phyloP scores from a whole-genome alignment of 2,888 invertebrate species.

The Rotaria magnacalcarata region DNA sequence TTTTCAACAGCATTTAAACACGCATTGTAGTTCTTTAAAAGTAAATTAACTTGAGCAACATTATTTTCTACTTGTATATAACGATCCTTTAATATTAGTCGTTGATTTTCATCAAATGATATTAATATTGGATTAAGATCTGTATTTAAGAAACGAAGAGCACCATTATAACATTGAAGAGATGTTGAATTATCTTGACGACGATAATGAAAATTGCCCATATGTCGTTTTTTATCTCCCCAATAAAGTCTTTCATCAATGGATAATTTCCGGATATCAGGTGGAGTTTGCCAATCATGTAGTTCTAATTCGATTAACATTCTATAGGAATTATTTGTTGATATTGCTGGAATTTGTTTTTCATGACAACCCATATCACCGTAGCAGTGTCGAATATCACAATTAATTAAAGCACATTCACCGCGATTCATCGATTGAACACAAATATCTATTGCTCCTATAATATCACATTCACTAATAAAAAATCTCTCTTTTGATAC shows the following conservation, averaged over 20 bases:
- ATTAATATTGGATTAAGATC: not conserved
- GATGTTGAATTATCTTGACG: not conserved
- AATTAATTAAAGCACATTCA: not conserved
- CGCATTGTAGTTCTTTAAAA: not conserved
- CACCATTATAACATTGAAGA: not conserved
- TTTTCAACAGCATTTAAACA: not conserved
- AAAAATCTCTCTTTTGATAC: not conserved
- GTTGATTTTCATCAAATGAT: not conserved
- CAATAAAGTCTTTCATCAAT: not conserved
- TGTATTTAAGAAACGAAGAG: not conserved
- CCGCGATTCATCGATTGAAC: not conserved
- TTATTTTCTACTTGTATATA: slow-evolving; percentile 18
- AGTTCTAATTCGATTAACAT: slow-evolving; percentile 25
- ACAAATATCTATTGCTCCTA: not conserved
- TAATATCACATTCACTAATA: slow-evolving; percentile 12
- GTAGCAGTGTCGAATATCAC: not conserved
- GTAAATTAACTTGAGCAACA: slow-evolving; percentile 24
- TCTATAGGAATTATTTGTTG: not conserved
- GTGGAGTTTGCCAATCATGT: not conserved
- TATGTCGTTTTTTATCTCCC: not conserved
- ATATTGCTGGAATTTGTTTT: not conserved
- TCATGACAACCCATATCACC: not conserved
- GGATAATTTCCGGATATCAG: not conserved
- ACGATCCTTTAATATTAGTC: not conserved
- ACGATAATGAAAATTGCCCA: slow-evolving; percentile 33